phyloP scores from a whole-genome alignment of 2,113 vertebrate genomes.

The Plectropomus leopardus region DNA sequence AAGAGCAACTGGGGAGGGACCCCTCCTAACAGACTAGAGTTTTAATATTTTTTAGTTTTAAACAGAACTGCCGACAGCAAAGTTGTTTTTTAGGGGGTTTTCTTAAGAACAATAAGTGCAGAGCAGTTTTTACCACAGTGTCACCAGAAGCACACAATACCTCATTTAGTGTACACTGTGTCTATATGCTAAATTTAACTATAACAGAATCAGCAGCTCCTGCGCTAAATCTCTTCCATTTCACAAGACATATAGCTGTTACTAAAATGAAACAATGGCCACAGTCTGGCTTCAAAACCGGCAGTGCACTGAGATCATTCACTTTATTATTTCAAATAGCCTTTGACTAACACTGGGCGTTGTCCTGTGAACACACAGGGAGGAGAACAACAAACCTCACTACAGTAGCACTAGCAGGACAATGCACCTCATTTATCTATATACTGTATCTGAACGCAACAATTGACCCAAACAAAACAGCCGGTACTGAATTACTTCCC shows the following conservation, averaged over 20 bases:
- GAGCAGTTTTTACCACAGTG: not conserved
- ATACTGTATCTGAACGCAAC: constrained; percentile 30
- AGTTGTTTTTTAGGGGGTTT: too few relatives aligned
- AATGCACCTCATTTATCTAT: constrained; percentile 59
- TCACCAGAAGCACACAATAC: not conserved
- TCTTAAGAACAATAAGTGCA: too few relatives aligned
- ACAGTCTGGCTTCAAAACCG: constrained; percentile 4
- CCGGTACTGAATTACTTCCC: constrained; percentile 10
- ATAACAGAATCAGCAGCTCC: not conserved
- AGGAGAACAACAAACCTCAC: constrained; percentile 33
- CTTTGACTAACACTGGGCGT: constrained; percentile 45
- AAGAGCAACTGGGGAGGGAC: too few relatives aligned
- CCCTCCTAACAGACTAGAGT: not conserved
- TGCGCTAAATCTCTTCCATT: constrained; percentile 5
- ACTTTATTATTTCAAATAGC: constrained; percentile 22
- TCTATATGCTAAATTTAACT: not conserved
- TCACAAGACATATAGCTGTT: not conserved
- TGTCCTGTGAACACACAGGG: constrained; percentile 44
- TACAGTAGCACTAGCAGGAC: constrained; percentile 34
- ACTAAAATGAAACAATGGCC: constrained; percentile 35
- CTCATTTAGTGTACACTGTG: not conserved
- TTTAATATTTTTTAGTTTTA: not conserved
- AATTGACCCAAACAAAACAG: constrained; percentile 18
- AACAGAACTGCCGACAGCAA: not conserved
- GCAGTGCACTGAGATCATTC: constrained; percentile 18